Evolutionary conservation across 2,888 invertebrate genomes (phyloP), one percentile per base, ranked within the genome.

Genomic region (Heliconius cydno): DNA sequence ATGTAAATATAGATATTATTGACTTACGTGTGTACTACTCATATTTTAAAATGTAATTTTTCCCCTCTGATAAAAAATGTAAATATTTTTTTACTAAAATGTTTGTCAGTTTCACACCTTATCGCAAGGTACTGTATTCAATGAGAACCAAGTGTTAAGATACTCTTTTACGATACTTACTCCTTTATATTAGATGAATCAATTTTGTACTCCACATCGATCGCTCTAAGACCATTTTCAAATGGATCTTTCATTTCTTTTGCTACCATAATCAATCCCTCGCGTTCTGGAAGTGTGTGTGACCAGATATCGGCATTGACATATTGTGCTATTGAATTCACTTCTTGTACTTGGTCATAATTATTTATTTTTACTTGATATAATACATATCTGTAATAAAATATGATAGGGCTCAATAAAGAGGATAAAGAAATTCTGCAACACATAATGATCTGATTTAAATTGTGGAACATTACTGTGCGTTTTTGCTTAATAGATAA

Each of bases 141-240:
- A 22, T 15, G 22, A 57, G 15, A 57, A 19, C 57, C 57, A 19
- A 57, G 57, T 57, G 19, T 60, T 1, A 60, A 9, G n/a, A 0
- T 22, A 34, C 34, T 34, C 2, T 60, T 60, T 2, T n/a, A 19
- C 3, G 22, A 13, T 41, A 88, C 91, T 91, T 86, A 93, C 93
- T 90, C 90, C 78, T 90, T 91, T 46, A 93, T 86, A 84, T 93
- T 91, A n/a, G 90, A 88, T n/a, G 89, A 84, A 76, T 88, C 86
- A 19, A 92, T 74, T 81, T 84, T 85, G 80, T 86, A 91, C 65
- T 86, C 84, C 78, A 90, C 84, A 6, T 88, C 89, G 60, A 88
- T 87, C 3, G 78, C 83, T 15, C 80, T 83, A 1, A 93, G 85
- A 74, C 86, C 87, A 77, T 87, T 85, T 86, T 92, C 87, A 80